A percentile compares a stretch with the other conserved stretches of the same genome.
These are phyloP conservation scores for Maylandia zebra DNA, from an alignment of 2,113 vertebrate genomes.

Conservation along the genomic window DNA sequence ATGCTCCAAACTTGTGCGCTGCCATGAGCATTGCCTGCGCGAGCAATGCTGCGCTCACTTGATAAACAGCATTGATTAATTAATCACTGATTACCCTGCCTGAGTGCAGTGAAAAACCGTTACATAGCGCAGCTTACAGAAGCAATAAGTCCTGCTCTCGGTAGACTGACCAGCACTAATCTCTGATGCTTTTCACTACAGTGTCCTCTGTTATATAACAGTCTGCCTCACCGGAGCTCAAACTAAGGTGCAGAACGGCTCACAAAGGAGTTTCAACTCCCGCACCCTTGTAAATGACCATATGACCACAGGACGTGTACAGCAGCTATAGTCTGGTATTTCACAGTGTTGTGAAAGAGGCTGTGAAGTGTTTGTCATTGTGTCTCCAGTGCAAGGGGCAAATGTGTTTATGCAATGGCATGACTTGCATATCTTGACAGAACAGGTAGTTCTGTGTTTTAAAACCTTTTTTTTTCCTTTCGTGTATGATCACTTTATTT, in stretches of 20 bases:
- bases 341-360: conserved; percentile 32
- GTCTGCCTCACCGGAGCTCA: neutral
- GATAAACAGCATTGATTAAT: neutral
- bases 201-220: conserved; percentile 12
- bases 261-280: neutral
- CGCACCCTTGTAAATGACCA: neutral
- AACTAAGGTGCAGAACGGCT: conserved; percentile 9
- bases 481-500: neutral
- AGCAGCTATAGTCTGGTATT: conserved; percentile 5
- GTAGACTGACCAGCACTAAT: neutral
- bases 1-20: neutral
- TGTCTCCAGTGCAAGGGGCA: neutral
- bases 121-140: neutral
- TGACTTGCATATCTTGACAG: neutral
- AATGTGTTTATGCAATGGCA: neutral
- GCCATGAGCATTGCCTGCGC: neutral
- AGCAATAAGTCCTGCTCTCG: neutral
- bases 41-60: neutral
- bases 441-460: neutral
- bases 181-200: neutral
- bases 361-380: neutral
- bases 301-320: neutral
- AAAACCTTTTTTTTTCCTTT: neutral
- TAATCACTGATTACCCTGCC: neutral
- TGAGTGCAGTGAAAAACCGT: neutral